phyloP scores from a whole-genome alignment of 2,797 vertebrate genomes.

The Sebastes cheni region DNA sequence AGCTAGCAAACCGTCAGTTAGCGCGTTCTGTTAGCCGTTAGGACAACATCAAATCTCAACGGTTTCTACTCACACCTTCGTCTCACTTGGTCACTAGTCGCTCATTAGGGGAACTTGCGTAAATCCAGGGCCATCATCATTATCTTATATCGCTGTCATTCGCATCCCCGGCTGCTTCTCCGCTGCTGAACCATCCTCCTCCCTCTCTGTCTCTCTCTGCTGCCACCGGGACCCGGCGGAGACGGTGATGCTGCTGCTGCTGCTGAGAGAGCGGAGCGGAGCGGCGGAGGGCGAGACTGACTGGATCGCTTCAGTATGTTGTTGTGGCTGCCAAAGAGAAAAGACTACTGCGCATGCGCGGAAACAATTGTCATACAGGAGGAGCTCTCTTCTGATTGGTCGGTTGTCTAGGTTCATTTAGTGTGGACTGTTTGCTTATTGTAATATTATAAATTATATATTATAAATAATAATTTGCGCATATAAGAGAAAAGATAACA shows the following conservation, averaged over 20 bases:
- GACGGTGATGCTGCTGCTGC: constrained; percentile 25
- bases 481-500: too few relatives aligned
- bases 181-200: constrained; percentile 64
- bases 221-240: constrained; percentile 51
- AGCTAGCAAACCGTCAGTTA: constrained; percentile 20
- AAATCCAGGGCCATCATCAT: constrained; percentile 56
- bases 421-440: not conserved
- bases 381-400: constrained; percentile 50
- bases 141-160: constrained; percentile 48
- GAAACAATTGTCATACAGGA: constrained; percentile 30
- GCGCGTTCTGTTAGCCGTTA: constrained; percentile 57
- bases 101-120: constrained; percentile 38
- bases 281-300: constrained; percentile 46
- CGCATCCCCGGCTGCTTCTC: constrained; percentile 43
- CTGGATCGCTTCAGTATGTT: constrained; percentile 56
- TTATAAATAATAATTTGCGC: too few relatives aligned
- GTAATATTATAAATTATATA: not conserved
- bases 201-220: constrained; percentile 3
- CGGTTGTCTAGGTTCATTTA: not conserved
- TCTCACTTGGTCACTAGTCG: constrained; percentile 55
- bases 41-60: constrained; percentile 26
- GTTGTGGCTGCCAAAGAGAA: constrained; percentile 71
- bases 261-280: constrained; percentile 13
- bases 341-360: constrained; percentile 58
- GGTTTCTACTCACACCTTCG: constrained; percentile 66